Evolutionary conservation across 2,113 vertebrate species (phyloP).

Genomic region (Notothenia coriiceps): DNA sequence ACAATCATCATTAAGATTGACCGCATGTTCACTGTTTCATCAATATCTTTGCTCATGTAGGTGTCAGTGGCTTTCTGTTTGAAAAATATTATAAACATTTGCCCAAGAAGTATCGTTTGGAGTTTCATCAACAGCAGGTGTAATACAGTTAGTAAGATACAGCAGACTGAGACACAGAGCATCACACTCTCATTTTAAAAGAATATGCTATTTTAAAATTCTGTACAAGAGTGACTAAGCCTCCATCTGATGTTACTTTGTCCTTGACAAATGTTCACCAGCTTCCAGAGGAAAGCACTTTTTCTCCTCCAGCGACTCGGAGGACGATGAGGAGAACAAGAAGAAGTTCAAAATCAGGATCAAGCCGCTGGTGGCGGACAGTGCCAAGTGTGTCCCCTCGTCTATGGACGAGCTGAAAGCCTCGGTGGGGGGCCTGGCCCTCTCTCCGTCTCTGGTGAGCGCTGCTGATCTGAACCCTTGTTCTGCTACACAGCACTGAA

Average conservation of each 20-base stretch:
- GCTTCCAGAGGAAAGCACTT: constrained; percentile 92
- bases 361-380: constrained; percentile 92
- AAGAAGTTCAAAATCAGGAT: constrained; percentile 98
- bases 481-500: constrained; percentile 4
- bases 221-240: not conserved
- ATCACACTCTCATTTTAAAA: not conserved
- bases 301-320: constrained; percentile 97
- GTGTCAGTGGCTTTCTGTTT: constrained; percentile 24
- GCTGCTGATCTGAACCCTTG: constrained; percentile 10
- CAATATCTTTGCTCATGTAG: constrained; percentile 6
- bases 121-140: constrained; percentile 37
- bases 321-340: constrained; percentile 94
- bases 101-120: not conserved
- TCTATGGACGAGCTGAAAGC: constrained; percentile 95
- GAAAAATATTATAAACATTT: too few species aligned
- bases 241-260: constrained; percentile 20
- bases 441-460: constrained; percentile 96
- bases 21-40: constrained; percentile 31
- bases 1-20: constrained; percentile 38
- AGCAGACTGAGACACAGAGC: constrained; percentile 17
- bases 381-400: constrained; percentile 86
- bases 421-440: constrained; percentile 93
- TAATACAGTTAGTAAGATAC: constrained; percentile 27
- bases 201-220: not conserved
- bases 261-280: constrained; percentile 90